Conservation (phyloP, 1,140 invertebrate species). For the Trialeurodes vaporariorum region DNA sequence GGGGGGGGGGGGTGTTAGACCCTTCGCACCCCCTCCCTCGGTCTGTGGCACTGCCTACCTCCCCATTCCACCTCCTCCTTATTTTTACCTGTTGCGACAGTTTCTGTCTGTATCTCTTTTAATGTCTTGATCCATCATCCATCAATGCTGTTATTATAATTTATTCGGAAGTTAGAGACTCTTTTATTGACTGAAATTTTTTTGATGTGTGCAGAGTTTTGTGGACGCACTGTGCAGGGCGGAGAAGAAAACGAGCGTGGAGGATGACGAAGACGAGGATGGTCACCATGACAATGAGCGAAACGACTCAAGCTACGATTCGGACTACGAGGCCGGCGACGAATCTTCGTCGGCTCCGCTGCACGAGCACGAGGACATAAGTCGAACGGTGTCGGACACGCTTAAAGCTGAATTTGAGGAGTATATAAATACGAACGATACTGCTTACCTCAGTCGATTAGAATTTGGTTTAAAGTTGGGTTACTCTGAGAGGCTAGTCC, state of each 20-base stretch:
- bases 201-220: slow-evolving; percentile 20
- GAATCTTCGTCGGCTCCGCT: slow-evolving; percentile 31
- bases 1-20: too few species aligned
- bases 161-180: not conserved
- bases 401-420: slow-evolving; percentile 72
- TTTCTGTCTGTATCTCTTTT: not conserved
- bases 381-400: slow-evolving; percentile 67
- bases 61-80: not conserved
- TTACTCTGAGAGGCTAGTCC: slow-evolving; percentile 75
- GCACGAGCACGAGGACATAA: slow-evolving; percentile 56
- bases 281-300: slow-evolving; percentile 36
- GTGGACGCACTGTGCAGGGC: slow-evolving; percentile 19
- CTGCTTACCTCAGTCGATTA: slow-evolving; percentile 40
- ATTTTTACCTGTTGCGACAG: not conserved
- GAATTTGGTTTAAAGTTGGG: slow-evolving; percentile 82
- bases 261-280: slow-evolving; percentile 25
- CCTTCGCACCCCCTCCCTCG: too few species aligned
- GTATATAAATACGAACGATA: slow-evolving; percentile 40
- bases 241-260: slow-evolving; percentile 4
- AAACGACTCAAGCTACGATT: slow-evolving; percentile 79
- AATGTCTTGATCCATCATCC: not conserved
- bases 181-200: not conserved
- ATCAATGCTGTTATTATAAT: not conserved
- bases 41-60: too few species aligned
- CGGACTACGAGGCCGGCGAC: slow-evolving; percentile 62